Conservation (phyloP, 2,113 vertebrate genomes). For the Gasterosteus nipponicus region DNA sequence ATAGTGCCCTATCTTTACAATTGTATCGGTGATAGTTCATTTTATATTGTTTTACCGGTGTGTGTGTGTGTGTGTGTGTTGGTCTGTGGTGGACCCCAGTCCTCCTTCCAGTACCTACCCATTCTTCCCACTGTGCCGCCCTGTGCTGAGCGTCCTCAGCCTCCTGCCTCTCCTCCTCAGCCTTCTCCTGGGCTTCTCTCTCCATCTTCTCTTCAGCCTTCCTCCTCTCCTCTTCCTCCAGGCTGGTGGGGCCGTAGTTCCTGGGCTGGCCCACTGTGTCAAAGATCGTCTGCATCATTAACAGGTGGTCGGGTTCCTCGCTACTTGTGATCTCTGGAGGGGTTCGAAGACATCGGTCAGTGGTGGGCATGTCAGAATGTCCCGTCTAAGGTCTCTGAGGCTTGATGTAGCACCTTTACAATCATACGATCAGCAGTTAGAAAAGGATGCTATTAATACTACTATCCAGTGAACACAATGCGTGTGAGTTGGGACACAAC, state of each 20-base stretch:
- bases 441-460: too few species aligned
- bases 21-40: too few species aligned
- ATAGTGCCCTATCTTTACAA: too few species aligned
- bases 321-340: constrained; percentile 83
- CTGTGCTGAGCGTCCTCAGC: constrained; percentile 81
- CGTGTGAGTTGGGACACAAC: not conserved
- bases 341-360: not conserved
- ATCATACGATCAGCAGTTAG: too few species aligned
- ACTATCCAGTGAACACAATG: too few species aligned
- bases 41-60: too few species aligned
- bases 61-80: too few species aligned
- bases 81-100: not conserved
- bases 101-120: constrained; percentile 79
- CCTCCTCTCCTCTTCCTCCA: constrained; percentile 75
- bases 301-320: constrained; percentile 78
- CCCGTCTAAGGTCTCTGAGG: too few species aligned
- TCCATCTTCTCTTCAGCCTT: constrained; percentile 76
- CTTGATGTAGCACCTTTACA: too few species aligned
- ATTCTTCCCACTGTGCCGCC: constrained; percentile 85
- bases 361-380: not conserved
- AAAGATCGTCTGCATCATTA: constrained; percentile 82
- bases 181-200: constrained; percentile 74
- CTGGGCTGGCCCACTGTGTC: constrained; percentile 84
- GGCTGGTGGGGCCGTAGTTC: constrained; percentile 84
- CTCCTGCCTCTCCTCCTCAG: constrained; percentile 75